Conservation (phyloP, 2,113 vertebrate genomes). For the Atrichornis clamosus region DNA sequence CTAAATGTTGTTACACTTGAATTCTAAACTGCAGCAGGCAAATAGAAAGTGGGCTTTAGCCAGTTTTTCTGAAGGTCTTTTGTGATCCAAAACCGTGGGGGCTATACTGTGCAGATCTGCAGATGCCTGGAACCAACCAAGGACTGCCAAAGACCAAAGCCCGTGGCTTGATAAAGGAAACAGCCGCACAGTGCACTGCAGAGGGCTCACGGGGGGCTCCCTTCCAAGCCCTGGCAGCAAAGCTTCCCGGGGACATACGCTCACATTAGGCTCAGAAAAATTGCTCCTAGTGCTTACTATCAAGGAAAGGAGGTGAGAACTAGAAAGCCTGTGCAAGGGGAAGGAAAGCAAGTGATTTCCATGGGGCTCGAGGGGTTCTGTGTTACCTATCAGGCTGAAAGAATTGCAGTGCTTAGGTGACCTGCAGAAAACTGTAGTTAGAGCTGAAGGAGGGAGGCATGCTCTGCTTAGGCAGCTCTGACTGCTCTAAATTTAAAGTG, state of each 20-base stretch:
- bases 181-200: not conserved
- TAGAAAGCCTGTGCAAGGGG: not conserved
- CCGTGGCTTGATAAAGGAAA: not conserved
- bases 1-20: not conserved
- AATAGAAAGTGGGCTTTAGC: not conserved
- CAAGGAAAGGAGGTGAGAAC: not conserved
- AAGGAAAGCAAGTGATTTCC: not conserved
- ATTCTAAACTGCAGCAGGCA: not conserved
- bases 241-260: not conserved
- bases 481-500: not conserved
- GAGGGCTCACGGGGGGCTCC: not conserved
- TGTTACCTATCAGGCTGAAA: not conserved
- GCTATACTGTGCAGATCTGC: not conserved
- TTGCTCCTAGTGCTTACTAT: not conserved
- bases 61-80: not conserved
- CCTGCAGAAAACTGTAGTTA: not conserved
- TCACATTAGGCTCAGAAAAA: not conserved
- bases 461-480: not conserved
- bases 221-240: not conserved
- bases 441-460: not conserved
- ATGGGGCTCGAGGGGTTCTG: accelerated
- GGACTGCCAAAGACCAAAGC: not conserved
- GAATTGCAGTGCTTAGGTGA: not conserved
- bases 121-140: not conserved
- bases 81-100: not conserved